A percentile compares a stretch with the other conserved stretches of the same genome.
These are phyloP conservation scores for Zaprionus capensis DNA, from an alignment of 1,140 invertebrate genomes.

Conservation along the genomic window DNA sequence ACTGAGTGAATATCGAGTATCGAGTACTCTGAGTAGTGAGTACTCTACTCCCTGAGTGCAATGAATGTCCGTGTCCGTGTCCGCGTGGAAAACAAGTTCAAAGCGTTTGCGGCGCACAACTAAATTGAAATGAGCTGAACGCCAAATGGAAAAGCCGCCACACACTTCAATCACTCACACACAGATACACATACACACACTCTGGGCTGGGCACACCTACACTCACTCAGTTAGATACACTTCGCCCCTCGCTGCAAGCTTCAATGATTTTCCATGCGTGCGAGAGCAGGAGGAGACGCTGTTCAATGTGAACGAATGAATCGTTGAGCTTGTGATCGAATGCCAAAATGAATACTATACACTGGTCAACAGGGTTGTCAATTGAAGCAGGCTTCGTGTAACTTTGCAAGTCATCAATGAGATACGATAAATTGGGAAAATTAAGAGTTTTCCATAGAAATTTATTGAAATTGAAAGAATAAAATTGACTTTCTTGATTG, in stretches of 20 bases:
- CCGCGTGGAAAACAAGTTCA: constrained; percentile 74
- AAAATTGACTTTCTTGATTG: no score
- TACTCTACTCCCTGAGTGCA: no score
- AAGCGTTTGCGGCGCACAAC: constrained; percentile 80
- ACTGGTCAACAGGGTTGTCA: constrained; percentile 27
- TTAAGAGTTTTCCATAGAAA: background rate
- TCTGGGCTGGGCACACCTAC: constrained; percentile 42
- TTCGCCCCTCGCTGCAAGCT: constrained; percentile 65
- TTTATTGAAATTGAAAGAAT: background rate
- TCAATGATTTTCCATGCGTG: constrained; percentile 81
- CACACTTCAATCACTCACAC: constrained; percentile 30
- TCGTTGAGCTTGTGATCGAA: constrained; percentile 60
- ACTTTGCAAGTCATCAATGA: background rate
- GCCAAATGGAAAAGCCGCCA: constrained; percentile 69
- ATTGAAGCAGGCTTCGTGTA: background rate
- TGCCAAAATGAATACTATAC: constrained; percentile 44
- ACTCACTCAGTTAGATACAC: constrained; percentile 3
- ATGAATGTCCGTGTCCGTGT: constrained; percentile 43
- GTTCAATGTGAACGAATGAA: constrained; percentile 50
- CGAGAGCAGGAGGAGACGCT: constrained; percentile 44
- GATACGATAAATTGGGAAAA: background rate
- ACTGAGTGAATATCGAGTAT: constrained; percentile 16
- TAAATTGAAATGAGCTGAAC: constrained; percentile 78
- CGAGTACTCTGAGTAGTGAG: background rate
- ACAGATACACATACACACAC: constrained; percentile 13